phyloP scores from a whole-genome alignment of 2,797 vertebrate genomes.

The Sebastes wilsoni region DNA sequence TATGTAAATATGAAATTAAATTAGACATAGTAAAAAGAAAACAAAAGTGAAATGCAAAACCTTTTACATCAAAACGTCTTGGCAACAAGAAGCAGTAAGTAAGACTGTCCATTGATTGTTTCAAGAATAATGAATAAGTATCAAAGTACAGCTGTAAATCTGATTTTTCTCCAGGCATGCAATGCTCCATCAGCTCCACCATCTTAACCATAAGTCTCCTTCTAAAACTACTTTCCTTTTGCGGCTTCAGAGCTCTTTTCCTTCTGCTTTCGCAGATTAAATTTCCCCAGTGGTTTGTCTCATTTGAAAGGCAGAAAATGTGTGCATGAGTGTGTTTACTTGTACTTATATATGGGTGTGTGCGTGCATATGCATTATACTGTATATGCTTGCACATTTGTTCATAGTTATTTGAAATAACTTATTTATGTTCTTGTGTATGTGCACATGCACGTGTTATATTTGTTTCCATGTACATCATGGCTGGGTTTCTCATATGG shows the following conservation, averaged over 20 bases:
- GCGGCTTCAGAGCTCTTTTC: conserved; percentile 72
- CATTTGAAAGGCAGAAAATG: conserved; percentile 76
- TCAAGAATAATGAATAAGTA: conserved; percentile 69
- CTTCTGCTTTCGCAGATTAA: conserved; percentile 75
- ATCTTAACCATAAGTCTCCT: conserved; percentile 63
- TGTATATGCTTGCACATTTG: conserved; percentile 37
- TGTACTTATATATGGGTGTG: conserved; percentile 13
- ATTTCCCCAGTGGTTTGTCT: conserved; percentile 82
- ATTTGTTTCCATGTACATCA: conserved; percentile 30
- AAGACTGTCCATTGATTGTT: conserved; percentile 63
- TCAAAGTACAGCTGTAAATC: conserved; percentile 73
- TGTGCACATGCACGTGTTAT: conserved; percentile 23
- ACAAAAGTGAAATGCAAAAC: conserved; percentile 66
- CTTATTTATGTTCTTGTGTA: conserved; percentile 26
- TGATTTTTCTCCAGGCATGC: conserved; percentile 66
- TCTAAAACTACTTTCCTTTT: conserved; percentile 70
- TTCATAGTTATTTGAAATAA: background rate
- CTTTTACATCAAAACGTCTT: conserved; percentile 57
- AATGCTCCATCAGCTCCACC: conserved; percentile 66
- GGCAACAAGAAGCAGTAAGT: conserved; percentile 61
- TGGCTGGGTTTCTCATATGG: conserved; percentile 2
- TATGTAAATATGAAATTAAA: conserved; percentile 87
- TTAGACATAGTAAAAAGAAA: conserved; percentile 78
- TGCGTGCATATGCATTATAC: conserved; percentile 19
- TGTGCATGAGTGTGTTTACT: conserved; percentile 61